Conservation (phyloP, 2,888 invertebrate genomes). For the Liopterus haemorrhoidalis region DNA sequence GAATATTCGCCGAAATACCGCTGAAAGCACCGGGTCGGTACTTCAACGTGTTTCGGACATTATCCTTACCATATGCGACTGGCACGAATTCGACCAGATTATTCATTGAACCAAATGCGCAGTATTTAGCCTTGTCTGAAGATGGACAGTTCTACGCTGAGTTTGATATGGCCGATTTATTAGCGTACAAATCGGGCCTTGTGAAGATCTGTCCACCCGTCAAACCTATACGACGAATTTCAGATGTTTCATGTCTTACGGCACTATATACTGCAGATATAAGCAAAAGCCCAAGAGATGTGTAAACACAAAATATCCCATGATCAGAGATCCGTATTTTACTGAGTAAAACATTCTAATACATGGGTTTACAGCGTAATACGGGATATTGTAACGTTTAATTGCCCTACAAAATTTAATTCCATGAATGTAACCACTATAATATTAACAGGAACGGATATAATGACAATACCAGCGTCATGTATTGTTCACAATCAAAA, state of each 20-base stretch:
- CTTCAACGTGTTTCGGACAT: background rate
- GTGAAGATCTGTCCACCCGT: constrained; percentile 6
- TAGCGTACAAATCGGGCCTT: background rate
- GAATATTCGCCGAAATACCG: constrained; percentile 7
- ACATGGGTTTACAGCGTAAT: constrained; percentile 4
- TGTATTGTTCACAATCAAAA: no score
- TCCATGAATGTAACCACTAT: no score
- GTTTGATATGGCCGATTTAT: background rate
- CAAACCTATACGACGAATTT: constrained; percentile 3
- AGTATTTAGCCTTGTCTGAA: constrained; percentile 1
- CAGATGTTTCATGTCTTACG: constrained; percentile 1
- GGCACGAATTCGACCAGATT: background rate
- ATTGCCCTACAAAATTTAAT: no score
- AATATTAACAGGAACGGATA: no score
- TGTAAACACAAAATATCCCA: constrained; percentile 2
- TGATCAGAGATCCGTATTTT: background rate
- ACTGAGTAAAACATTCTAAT: constrained; percentile 1
- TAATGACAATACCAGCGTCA: no score
- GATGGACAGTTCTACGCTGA: constrained; percentile 9
- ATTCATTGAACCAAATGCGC: constrained; percentile 1
- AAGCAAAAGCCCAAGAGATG: background rate
- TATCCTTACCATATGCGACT: background rate
- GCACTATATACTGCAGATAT: constrained; percentile 5
- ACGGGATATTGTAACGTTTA: constrained; percentile 1
- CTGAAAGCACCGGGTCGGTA: constrained; percentile 5